A percentile compares a stretch with the other conserved stretches of the same genome.
Evolutionary conservation across 1,140 invertebrate genomes (phyloP).

Genomic region (Nephila pilipes): DNA sequence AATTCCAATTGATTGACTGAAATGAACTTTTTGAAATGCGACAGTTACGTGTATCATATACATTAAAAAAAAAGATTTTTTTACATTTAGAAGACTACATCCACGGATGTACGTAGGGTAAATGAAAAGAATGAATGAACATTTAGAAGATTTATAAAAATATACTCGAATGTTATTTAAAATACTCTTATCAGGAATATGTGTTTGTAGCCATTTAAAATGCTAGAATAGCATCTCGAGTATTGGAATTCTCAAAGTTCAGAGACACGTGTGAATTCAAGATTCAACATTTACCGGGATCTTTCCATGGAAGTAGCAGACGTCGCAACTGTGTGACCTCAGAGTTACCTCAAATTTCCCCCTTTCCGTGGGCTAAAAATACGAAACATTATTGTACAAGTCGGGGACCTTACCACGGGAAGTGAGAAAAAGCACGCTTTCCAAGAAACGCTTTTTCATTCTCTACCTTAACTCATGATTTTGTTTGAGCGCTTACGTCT

Average conservation of each 20-base stretch:
- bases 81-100: no score
- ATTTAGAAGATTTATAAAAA: no score
- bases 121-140: no score
- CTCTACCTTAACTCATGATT: not conserved
- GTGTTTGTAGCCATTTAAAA: not conserved
- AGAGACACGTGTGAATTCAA: not conserved
- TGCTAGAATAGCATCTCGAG: not conserved
- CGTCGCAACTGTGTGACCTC: not conserved
- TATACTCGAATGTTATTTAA: no score
- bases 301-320: not conserved
- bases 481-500: not conserved
- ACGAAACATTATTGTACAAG: not conserved
- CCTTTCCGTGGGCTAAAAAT: not conserved
- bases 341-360: not conserved
- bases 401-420: not conserved
- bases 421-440: not conserved
- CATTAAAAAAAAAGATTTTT: no score
- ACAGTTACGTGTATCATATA: no score
- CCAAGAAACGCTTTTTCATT: not conserved
- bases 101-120: no score
- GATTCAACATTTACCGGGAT: not conserved
- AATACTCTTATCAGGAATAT: no score
- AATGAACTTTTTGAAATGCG: no score
- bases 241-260: not conserved
- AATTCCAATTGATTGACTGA: no score